phyloP scores from a whole-genome alignment of 2,113 vertebrate genomes.

The Muscicapa adusta region DNA sequence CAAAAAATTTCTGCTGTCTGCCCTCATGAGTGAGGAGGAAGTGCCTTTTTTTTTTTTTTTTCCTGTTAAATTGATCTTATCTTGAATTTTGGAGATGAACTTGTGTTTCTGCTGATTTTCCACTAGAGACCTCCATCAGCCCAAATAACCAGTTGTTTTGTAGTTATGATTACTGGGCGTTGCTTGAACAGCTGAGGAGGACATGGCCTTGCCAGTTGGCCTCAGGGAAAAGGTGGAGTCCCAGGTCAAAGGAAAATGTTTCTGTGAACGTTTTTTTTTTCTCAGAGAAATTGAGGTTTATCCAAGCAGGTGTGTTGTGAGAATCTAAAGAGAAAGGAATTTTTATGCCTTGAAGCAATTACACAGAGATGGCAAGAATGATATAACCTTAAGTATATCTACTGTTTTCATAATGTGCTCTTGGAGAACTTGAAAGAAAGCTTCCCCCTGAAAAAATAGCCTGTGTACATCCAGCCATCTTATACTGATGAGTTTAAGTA shows the following conservation, averaged over 20 bases:
- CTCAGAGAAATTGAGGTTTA: slow-evolving; percentile 43
- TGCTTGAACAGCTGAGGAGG: slow-evolving; percentile 18
- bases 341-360: slow-evolving; percentile 52
- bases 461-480: background rate
- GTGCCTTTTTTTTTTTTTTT: background rate
- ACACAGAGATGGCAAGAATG: slow-evolving; percentile 19
- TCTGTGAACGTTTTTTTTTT: slow-evolving; percentile 43
- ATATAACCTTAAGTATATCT: background rate
- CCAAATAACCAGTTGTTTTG: slow-evolving; percentile 8
- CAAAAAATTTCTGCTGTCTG: background rate
- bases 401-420: background rate
- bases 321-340: slow-evolving; percentile 60
- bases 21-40: background rate
- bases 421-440: background rate
- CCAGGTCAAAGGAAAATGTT: slow-evolving; percentile 55
- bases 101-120: slow-evolving; percentile 61
- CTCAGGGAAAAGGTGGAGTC: slow-evolving; percentile 52
- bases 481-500: background rate
- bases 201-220: slow-evolving; percentile 45
- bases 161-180: slow-evolving; percentile 5
- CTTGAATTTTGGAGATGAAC: background rate
- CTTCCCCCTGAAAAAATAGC: background rate
- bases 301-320: slow-evolving; percentile 61
- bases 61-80: background rate
- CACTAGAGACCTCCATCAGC: slow-evolving; percentile 68